phyloP scores from a whole-genome alignment of 2,888 invertebrate species.

The Saturnia pavonia region DNA sequence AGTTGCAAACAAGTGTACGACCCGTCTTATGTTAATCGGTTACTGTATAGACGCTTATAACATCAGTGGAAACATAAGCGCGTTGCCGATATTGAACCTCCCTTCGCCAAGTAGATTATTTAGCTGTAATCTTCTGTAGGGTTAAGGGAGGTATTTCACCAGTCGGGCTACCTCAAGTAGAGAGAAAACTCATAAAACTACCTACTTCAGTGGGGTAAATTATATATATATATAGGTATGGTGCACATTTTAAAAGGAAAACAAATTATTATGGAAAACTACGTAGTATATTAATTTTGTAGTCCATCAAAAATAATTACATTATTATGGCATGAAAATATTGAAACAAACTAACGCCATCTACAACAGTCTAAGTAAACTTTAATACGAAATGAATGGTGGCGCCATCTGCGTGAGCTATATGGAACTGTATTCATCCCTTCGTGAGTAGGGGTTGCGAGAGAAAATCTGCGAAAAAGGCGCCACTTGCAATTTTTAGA shows the following conservation, averaged over 20 bases:
- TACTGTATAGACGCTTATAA: too few species aligned
- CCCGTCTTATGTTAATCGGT: too few species aligned
- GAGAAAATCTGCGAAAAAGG: constrained; percentile 67
- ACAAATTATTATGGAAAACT: not conserved
- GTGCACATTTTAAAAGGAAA: not conserved
- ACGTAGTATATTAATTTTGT: not conserved
- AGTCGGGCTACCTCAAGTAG: too few species aligned
- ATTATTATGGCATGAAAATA: constrained; percentile 2
- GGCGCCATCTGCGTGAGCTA: constrained; percentile 59
- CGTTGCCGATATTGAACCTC: too few species aligned
- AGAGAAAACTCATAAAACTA: too few species aligned
- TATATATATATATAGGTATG: too few species aligned
- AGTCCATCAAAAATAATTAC: not conserved
- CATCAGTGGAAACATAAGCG: too few species aligned
- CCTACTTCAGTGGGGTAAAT: too few species aligned
- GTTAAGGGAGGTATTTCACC: too few species aligned
- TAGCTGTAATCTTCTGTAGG: too few species aligned
- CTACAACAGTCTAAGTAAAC: constrained; percentile 40
- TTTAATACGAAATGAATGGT: constrained; percentile 12
- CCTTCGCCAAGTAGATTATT: too few species aligned
- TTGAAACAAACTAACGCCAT: constrained; percentile 55
- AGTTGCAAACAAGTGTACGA: too few species aligned
- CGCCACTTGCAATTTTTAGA: constrained; percentile 59
- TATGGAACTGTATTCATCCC: constrained; percentile 63
- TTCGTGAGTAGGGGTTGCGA: constrained; percentile 67